These are phyloP conservation scores for Rhopilema esculentum DNA, from an alignment of 30 jellyfish, hydroid and myxozoan species.

Conservation along the genomic window DNA sequence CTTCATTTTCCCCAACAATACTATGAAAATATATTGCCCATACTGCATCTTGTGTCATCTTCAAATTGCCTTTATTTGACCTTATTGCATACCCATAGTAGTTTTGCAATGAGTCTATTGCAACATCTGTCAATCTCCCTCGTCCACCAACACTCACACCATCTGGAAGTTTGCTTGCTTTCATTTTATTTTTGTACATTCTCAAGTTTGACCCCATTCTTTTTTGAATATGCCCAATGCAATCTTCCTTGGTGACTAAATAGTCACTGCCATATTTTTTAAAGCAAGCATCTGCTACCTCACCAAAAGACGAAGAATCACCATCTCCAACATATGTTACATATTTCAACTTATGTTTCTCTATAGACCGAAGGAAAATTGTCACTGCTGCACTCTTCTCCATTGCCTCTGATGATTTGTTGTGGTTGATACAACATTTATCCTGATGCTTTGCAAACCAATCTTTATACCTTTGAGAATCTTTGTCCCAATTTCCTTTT, in stretches of 20 bases:
- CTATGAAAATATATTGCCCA: slow-evolving; percentile 23
- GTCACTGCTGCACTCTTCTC: slow-evolving; percentile 12
- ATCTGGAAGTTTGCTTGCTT: slow-evolving; percentile 9
- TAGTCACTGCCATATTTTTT: slow-evolving; percentile 13
- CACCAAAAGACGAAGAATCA: slow-evolving; percentile 24
- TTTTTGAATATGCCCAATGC: slow-evolving; percentile 48
- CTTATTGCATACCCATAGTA: slow-evolving; percentile 42
- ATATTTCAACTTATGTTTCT: slow-evolving; percentile 22
- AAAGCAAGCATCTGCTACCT: neutral
- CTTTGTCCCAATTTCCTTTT: neutral
- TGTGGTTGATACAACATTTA: slow-evolving; percentile 11
- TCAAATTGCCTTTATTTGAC: slow-evolving; percentile 13
- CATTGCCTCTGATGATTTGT: slow-evolving; percentile 10
- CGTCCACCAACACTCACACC: slow-evolving; percentile 17
- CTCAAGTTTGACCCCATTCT: slow-evolving; percentile 33
- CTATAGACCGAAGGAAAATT: slow-evolving; percentile 26
- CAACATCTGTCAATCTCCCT: slow-evolving; percentile 23
- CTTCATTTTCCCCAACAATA: slow-evolving; percentile 1
- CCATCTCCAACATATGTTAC: slow-evolving; percentile 49
- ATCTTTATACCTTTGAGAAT: neutral
- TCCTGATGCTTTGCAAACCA: slow-evolving; percentile 13
- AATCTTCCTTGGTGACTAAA: slow-evolving; percentile 22
- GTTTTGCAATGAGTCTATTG: slow-evolving; percentile 19
- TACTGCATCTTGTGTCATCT: slow-evolving; percentile 19
- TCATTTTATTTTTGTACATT: neutral